Base-by-base conservation (phyloP, 2,888 invertebrate species). In the Hypercompe scribonia region DNA sequence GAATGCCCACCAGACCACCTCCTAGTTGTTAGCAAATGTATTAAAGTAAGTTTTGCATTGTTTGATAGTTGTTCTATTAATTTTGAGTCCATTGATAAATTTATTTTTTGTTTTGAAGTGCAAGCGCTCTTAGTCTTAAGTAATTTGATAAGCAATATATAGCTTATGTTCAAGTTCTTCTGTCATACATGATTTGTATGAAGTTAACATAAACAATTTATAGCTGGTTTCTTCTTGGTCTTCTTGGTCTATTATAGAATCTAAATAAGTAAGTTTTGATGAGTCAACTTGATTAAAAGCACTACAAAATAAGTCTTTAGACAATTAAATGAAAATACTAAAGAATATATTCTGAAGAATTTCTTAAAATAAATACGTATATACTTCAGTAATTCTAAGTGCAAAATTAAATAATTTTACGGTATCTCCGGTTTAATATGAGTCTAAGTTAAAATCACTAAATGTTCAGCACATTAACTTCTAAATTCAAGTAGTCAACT, bases 21-120 rank as follows among this genome's bases (percentile, higher is more conserved):
- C 18, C 31, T 75, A 69, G 75, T 75, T 33, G 21, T 75, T 21
- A 75, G 21, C 68, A 75, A 72, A 39, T 75, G 75, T 42, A 75
- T 75, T 28, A 75, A 75, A 66, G 75, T 75, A 66, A 75, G 75
- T 72, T 15, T 50, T 1, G 24, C 39, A 61, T 46, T 70, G n/a
- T 36, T 34, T 36, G 10, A 18, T 68, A n/a, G n/a, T n/a, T n/a
- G n/a, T 28, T 31, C 15, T 54, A 11, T n/a, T 13, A 54, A 11
- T 10, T 24, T n/a, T 54, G 13, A 54, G n/a, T 11, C n/a, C 8
- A 50, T 50, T 24, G 10, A 3, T 50, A 50, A 54, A 58, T 58
- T 58, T 13, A n/a, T 28, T 10, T 28, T n/a, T 50, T 50, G 28
- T 58, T 11, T 58, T 58, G 0, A 58, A 7, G 1, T 5, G 18